These are phyloP conservation scores for Xestia xanthographa DNA, from an alignment of 2,888 invertebrate genomes.

Conservation along the genomic window DNA sequence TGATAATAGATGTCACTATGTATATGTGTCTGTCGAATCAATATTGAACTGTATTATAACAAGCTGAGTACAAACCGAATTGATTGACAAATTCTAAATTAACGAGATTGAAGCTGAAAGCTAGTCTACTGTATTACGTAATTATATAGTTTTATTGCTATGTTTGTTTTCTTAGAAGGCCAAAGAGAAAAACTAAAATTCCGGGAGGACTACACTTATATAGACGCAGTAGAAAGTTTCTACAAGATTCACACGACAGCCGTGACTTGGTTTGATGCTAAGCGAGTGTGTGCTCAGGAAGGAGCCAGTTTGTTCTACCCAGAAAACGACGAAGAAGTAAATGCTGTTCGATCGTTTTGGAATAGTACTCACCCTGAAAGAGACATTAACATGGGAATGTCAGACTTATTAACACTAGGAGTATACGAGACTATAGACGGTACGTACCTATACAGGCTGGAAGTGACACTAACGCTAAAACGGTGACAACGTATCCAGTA, in stretches of 20 bases:
- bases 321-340: slow-evolving; percentile 74
- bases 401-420: neutral
- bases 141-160: no score
- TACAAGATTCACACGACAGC: slow-evolving; percentile 81
- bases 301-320: slow-evolving; percentile 80
- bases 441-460: neutral
- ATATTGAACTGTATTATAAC: no score
- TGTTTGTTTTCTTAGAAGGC: slow-evolving; percentile 69
- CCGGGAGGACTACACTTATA: slow-evolving; percentile 80
- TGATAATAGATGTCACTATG: no score
- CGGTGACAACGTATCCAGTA: neutral
- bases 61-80: no score
- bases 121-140: no score
- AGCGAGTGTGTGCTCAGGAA: slow-evolving; percentile 75
- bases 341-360: slow-evolving; percentile 69
- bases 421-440: slow-evolving; percentile 11
- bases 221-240: slow-evolving; percentile 74
- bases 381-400: neutral
- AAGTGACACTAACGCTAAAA: neutral
- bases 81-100: no score
- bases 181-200: slow-evolving; percentile 76
- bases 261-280: slow-evolving; percentile 77
- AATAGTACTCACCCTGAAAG: slow-evolving; percentile 66
- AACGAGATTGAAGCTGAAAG: no score
- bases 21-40: no score